These are phyloP conservation scores for Anolis carolinensis DNA, from an alignment of 2,113 vertebrate genomes.

Conservation along the genomic window DNA sequence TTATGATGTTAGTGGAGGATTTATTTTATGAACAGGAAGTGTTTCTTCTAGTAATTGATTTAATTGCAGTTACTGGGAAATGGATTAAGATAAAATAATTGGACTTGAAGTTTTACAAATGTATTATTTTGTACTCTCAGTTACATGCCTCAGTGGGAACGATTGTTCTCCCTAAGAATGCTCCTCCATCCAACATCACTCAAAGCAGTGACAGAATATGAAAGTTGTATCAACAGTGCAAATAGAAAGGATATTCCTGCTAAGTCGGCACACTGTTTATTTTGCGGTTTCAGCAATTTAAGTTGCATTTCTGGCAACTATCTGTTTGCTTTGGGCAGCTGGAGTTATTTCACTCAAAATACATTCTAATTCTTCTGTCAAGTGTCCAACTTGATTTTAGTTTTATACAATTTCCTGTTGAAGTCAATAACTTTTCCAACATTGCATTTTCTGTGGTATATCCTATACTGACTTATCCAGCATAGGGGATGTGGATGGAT, in stretches of 20 bases:
- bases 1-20: background rate
- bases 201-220: background rate
- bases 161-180: background rate
- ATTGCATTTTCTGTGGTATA: background rate
- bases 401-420: slow-evolving; percentile 65
- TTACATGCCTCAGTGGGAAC: background rate
- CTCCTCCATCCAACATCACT: background rate
- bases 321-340: slow-evolving; percentile 62
- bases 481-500: background rate
- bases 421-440: background rate
- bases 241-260: background rate
- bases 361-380: slow-evolving; percentile 58
- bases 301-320: slow-evolving; percentile 62
- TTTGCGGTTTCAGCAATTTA: slow-evolving; percentile 56
- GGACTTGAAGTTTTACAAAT: slow-evolving; percentile 6
- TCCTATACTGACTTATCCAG: background rate
- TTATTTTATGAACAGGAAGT: background rate
- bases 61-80: fast-evolving
- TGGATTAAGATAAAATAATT: fast-evolving
- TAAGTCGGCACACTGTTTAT: slow-evolving; percentile 57
- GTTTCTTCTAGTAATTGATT: background rate
- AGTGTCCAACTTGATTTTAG: slow-evolving; percentile 59
- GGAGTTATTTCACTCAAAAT: slow-evolving; percentile 59
- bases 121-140: background rate
- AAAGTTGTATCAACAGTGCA: background rate